Conservation (phyloP, 2,797 vertebrate species). For the Crotalus adamanteus region DNA sequence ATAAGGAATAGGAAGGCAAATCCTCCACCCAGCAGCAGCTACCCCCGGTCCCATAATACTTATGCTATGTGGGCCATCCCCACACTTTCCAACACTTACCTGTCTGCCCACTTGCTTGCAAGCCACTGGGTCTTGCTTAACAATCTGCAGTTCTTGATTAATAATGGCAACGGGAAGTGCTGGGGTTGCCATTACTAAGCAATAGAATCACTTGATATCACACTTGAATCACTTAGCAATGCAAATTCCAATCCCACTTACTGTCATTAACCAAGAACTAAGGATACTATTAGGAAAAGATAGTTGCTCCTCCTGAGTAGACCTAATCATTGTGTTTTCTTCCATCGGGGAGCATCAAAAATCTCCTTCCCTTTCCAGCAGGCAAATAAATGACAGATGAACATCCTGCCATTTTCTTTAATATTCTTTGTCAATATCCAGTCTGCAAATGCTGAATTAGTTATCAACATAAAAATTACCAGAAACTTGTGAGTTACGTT, state of each 20-base stretch:
- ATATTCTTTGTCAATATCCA: background rate
- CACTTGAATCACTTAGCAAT: background rate
- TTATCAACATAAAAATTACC: background rate
- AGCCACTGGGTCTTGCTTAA: background rate
- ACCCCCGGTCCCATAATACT: background rate
- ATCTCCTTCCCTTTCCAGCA: background rate
- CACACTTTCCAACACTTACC: background rate
- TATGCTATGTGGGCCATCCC: background rate
- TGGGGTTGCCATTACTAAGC: background rate
- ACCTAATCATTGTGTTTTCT: background rate
- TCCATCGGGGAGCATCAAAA: background rate
- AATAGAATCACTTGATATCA: background rate
- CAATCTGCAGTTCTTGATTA: background rate
- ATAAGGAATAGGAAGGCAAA: background rate
- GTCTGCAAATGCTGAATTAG: background rate
- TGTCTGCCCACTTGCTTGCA: background rate
- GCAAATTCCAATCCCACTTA: background rate
- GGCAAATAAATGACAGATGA: background rate
- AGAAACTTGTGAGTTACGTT: background rate
- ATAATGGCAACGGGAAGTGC: background rate
- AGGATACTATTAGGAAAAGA: background rate
- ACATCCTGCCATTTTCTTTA: background rate
- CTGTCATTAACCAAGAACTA: background rate
- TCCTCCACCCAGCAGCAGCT: background rate
- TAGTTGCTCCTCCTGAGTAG: background rate